Percentiles rank a stretch among this genome's conserved stretches.
Conservation (phyloP, 2,113 vertebrate species). For the Cettia cetti region DNA sequence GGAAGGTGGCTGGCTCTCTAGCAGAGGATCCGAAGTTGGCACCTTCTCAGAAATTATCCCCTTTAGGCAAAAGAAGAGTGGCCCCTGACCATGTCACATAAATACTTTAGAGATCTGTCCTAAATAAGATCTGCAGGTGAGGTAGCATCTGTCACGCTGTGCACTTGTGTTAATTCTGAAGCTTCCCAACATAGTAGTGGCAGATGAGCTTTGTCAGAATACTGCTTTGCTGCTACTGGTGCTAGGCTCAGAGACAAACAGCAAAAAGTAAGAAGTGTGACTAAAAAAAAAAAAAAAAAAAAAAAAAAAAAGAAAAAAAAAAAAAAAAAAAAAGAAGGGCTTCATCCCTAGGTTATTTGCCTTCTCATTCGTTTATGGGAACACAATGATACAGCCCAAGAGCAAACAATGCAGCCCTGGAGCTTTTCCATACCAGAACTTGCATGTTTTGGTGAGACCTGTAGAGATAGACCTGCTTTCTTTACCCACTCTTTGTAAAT, state of each 20-base stretch:
- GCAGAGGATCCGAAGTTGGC: not conserved
- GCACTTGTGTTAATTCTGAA: not conserved
- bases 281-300: not conserved
- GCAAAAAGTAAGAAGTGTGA: not conserved
- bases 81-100: not conserved
- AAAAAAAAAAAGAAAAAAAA: no score
- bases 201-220: not conserved
- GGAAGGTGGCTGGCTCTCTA: not conserved
- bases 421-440: not conserved
- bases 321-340: no score
- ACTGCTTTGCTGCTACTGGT: not conserved
- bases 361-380: not conserved
- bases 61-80: not conserved
- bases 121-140: not conserved
- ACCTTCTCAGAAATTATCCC: not conserved
- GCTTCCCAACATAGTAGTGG: not conserved
- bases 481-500: not conserved
- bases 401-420: not conserved
- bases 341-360: not conserved
- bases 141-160: rapidly evolving
- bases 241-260: not conserved
- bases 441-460: not conserved
- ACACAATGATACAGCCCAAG: not conserved
- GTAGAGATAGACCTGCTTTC: not conserved
- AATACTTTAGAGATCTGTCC: not conserved